Conservation (phyloP, 2,113 vertebrate species). For the Dendropsophus ebraccatus region DNA sequence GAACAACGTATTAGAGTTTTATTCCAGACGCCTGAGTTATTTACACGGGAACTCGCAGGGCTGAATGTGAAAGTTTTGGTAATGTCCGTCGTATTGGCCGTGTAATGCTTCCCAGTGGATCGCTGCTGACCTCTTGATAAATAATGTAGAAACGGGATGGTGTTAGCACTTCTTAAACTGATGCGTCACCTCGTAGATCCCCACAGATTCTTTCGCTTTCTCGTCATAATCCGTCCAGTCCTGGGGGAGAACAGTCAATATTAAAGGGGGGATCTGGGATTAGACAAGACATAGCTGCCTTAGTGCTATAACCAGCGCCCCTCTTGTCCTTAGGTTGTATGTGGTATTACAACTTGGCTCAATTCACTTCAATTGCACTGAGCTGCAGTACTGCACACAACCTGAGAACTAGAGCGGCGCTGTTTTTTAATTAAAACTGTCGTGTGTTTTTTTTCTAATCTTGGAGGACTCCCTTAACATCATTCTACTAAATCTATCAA, state of each 20-base stretch:
- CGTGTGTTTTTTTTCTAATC: too few relatives aligned
- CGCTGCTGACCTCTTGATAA: neutral
- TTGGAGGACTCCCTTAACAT: too few relatives aligned
- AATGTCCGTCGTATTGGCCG: neutral
- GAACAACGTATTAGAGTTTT: neutral
- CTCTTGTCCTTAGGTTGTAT: too few relatives aligned
- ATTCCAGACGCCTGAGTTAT: neutral
- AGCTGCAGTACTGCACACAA: too few relatives aligned
- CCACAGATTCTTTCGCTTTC: conserved; percentile 88
- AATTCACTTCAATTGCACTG: too few relatives aligned
- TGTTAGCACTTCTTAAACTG: conserved; percentile 90
- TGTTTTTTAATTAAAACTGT: too few relatives aligned
- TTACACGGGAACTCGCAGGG: neutral
- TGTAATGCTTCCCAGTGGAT: neutral
- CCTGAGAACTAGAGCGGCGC: too few relatives aligned
- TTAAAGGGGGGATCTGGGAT: too few relatives aligned
- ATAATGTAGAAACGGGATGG: neutral
- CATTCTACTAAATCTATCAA: too few relatives aligned
- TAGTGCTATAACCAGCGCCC: too few relatives aligned
- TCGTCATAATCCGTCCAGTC: conserved; percentile 99
- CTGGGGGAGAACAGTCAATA: conserved; percentile 68
- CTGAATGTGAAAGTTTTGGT: neutral
- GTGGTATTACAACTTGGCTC: too few relatives aligned
- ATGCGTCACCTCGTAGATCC: conserved; percentile 95
- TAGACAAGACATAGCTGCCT: too few relatives aligned